Conservation (phyloP, 2,113 vertebrate species). For the Dasyurus viverrinus region DNA sequence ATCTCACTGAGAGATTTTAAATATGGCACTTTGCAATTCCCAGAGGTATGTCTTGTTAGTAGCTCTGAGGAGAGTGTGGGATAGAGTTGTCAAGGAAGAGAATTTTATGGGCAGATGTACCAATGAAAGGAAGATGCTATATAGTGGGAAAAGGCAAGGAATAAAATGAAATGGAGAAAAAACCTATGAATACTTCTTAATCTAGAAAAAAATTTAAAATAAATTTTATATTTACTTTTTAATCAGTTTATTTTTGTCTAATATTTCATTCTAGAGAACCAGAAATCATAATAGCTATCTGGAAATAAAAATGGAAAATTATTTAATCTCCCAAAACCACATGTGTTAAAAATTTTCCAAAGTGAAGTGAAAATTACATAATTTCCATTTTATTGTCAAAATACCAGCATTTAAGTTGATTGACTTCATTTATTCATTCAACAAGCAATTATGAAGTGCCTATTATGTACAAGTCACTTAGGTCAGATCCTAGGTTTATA, state of each 20-base stretch:
- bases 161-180: conserved; percentile 70
- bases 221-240: neutral
- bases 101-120: conserved; percentile 76
- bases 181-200: conserved; percentile 67
- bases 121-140: conserved; percentile 74
- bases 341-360: neutral
- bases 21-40: conserved; percentile 78
- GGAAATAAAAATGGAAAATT: neutral
- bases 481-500: neutral
- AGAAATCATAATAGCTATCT: neutral
- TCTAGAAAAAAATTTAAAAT: conserved; percentile 34
- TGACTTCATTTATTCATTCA: neutral
- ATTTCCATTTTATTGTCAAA: neutral
- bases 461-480: neutral
- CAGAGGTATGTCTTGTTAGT: conserved; percentile 77
- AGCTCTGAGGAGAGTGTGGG: conserved; percentile 74
- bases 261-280: neutral
- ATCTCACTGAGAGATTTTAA: conserved; percentile 77
- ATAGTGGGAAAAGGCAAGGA: conserved; percentile 76
- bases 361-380: neutral
- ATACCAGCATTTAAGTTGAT: neutral
- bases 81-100: conserved; percentile 75
- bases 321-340: neutral
- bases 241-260: neutral
- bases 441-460: neutral